Evolutionary conservation across 2,888 invertebrate genomes (phyloP), one percentile per base, ranked within the genome.

Genomic region (Eugnorisma glareosa): DNA sequence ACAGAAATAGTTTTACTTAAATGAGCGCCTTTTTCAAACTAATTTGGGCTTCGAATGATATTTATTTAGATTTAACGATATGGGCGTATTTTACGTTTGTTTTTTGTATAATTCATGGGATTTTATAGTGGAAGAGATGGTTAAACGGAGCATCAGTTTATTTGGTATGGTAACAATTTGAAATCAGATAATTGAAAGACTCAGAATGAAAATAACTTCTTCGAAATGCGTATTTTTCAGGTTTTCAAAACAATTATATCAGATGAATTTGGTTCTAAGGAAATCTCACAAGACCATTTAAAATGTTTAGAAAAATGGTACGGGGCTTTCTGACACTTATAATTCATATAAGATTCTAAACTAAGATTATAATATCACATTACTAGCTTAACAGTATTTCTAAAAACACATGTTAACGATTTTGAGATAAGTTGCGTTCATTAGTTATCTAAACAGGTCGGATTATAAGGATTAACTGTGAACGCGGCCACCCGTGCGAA

Each of bases 401-500:
- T 74, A 81, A 83, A 75, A 86, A 79, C 88, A 89, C 73, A 83
- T 88, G 89, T 84, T 87, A 84, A 76, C 75, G 68, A 79, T 85
- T 81, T 82, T 67, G 80, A 74, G 82, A 82, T 88, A 89, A 86
- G 90, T 90, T 86, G 74, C 84, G 84, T 90, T 93, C 92, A 93
- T 94, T 94, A 94, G 92, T 94, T 93, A 93, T 89, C 89, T 92
- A 91, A 94, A 93, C 91, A 91, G 88, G 89, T 84, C 81, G 93
- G 95, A 95, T 95, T 95, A 94, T 71, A 84, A 76, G 83, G 93
- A 92, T 93, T 93, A 90, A 86, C 80, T 89, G 67, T 79, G 87
- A 86, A 91, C 80, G 84, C 89, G 95, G 90, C 96, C 95, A 95
- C 96, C 94, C 95, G 91, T 90, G 91, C 86, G 89, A 90, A 89